phyloP scores from a whole-genome alignment of 2,888 invertebrate genomes.

The Adineta ricciae region DNA sequence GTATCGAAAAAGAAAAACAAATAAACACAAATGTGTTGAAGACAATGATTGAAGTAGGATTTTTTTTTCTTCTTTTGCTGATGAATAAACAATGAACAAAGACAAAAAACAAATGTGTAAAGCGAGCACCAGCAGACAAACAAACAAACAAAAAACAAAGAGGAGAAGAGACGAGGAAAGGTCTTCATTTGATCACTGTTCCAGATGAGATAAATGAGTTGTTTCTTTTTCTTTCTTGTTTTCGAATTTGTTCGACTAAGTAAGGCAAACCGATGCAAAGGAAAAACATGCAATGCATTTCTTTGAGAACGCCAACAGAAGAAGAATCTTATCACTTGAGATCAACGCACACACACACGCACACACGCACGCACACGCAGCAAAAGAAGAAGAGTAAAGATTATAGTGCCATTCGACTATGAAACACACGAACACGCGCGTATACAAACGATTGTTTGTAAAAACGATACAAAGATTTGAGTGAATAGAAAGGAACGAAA shows the following conservation, averaged over 20 bases:
- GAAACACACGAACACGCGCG: neutral
- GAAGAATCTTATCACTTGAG: neutral
- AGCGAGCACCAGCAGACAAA: conserved; percentile 7
- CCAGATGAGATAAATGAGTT: neutral
- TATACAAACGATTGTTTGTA: neutral
- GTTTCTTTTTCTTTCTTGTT: neutral
- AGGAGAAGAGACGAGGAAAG: neutral
- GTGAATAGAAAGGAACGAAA: neutral
- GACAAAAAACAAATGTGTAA: neutral
- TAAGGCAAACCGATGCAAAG: neutral
- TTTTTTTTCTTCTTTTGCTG: neutral
- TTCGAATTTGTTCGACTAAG: neutral
- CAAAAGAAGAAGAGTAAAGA: neutral
- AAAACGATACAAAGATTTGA: neutral
- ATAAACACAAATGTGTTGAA: neutral
- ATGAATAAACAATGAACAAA: neutral
- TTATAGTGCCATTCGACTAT: neutral
- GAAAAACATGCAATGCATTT: neutral
- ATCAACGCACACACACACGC: neutral
- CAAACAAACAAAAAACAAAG: neutral
- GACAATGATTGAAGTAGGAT: neutral
- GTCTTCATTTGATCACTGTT: neutral
- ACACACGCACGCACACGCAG: neutral
- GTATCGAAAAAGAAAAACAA: neutral
- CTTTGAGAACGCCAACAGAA: neutral